Percentiles rank a stretch among this genome's conserved stretches.
Conservation (phyloP, 2,797 vertebrate genomes). For the Ceryle rudis region DNA sequence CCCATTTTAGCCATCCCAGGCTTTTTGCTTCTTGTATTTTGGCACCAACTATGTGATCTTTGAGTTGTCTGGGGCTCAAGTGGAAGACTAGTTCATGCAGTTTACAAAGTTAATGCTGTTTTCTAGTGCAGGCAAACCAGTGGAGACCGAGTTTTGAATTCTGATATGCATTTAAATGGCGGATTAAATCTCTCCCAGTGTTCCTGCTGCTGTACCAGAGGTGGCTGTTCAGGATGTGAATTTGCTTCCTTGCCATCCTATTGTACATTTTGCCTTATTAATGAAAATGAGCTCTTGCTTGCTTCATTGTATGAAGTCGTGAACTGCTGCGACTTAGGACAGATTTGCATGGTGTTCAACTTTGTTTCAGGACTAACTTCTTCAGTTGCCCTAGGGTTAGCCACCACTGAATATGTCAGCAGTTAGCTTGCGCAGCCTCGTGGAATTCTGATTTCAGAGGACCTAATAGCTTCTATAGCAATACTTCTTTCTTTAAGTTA, state of each 20-base stretch:
- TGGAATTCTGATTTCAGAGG: background rate
- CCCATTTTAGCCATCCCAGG: background rate
- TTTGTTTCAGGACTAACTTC: constrained; percentile 24
- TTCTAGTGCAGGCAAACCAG: constrained; percentile 1
- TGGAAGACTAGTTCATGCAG: background rate
- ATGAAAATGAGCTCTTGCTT: constrained; percentile 1
- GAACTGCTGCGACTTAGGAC: background rate
- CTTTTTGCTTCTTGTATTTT: background rate
- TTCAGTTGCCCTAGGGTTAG: constrained; percentile 15
- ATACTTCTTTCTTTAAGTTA: background rate
- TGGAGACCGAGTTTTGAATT: background rate
- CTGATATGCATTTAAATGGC: background rate
- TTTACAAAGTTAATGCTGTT: background rate
- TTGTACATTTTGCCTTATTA: background rate
- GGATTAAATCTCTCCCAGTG: background rate
- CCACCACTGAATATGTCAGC: background rate
- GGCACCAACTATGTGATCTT: background rate
- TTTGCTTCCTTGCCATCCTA: background rate
- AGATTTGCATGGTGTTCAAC: constrained; percentile 1
- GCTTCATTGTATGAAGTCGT: background rate
- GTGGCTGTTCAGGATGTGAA: background rate
- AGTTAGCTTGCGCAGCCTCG: background rate
- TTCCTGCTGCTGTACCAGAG: background rate
- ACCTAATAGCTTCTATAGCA: background rate
- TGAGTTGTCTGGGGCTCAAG: background rate